These are phyloP conservation scores for Metalampra italica DNA, from an alignment of 2,888 invertebrate genomes.

Conservation along the genomic window DNA sequence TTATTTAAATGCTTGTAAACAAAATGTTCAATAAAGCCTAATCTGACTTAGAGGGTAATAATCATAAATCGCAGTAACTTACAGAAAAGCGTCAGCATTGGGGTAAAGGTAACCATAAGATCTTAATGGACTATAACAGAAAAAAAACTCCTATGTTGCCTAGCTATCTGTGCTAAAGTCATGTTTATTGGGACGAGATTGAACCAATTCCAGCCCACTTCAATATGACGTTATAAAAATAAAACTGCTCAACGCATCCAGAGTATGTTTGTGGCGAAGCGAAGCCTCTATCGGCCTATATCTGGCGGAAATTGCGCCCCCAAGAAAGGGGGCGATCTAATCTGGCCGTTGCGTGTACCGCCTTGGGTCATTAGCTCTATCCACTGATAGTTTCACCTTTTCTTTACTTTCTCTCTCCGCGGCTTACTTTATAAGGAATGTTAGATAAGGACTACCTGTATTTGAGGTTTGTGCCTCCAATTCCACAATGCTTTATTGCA, in stretches of 20 bases:
- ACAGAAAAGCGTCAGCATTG: too few species aligned
- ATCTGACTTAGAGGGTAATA: neutral
- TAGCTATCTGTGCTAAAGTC: neutral
- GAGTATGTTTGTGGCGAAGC: neutral
- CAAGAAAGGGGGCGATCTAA: slow-evolving; percentile 63
- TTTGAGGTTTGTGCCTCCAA: neutral
- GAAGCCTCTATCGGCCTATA: slow-evolving; percentile 16
- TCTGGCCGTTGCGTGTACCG: slow-evolving; percentile 65
- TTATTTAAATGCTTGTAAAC: slow-evolving; percentile 5
- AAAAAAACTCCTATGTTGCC: too few species aligned
- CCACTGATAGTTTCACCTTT: slow-evolving; percentile 53
- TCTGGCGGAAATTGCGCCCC: slow-evolving; percentile 67
- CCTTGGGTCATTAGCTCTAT: slow-evolving; percentile 58
- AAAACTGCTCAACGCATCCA: neutral
- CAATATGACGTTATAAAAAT: neutral
- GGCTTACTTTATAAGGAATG: slow-evolving; percentile 16
- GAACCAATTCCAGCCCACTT: neutral
- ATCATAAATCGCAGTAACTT: too few species aligned
- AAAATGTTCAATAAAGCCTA: neutral
- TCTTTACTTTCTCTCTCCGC: slow-evolving; percentile 25
- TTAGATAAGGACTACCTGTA: slow-evolving; percentile 5
- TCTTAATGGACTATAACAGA: too few species aligned
- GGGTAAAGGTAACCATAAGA: too few species aligned
- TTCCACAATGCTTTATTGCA: neutral
- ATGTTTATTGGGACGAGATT: neutral